phyloP scores from a whole-genome alignment of 2,797 vertebrate genomes.

The Lateolabrax maculatus region DNA sequence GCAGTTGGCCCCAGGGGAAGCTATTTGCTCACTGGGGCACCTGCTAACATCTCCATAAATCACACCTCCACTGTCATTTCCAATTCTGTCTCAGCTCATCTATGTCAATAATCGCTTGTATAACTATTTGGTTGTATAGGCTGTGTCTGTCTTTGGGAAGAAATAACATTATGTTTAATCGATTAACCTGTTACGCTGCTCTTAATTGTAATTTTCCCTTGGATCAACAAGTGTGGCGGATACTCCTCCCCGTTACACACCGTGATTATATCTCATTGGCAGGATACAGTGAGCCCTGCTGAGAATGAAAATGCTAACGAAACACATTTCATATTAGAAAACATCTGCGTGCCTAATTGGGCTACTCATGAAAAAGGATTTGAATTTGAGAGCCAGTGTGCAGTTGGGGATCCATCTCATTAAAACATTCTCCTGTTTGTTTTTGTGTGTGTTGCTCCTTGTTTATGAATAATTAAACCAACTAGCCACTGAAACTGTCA shows the following conservation, averaged over 20 bases:
- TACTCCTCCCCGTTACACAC: neutral
- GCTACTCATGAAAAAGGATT: conserved; percentile 70
- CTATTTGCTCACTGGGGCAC: conserved; percentile 25
- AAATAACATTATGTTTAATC: conserved; percentile 1
- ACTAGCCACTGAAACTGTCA: conserved; percentile 70
- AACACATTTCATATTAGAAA: conserved; percentile 56
- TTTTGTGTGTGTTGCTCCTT: conserved; percentile 49
- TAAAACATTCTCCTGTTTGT: conserved; percentile 66
- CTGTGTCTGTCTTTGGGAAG: conserved; percentile 24
- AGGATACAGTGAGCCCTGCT: conserved; percentile 23
- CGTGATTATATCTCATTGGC: conserved; percentile 37
- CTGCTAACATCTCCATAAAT: conserved; percentile 51
- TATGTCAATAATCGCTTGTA: conserved; percentile 37
- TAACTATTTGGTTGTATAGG: conserved; percentile 12
- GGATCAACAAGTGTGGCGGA: conserved; percentile 50
- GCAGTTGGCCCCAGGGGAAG: conserved; percentile 13
- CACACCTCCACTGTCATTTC: conserved; percentile 31
- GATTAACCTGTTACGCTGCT: conserved; percentile 10
- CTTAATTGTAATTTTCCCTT: conserved; percentile 30
- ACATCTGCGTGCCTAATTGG: conserved; percentile 75
- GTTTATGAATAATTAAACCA: conserved; percentile 80
- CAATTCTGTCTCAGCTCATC: conserved; percentile 35
- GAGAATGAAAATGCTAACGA: conserved; percentile 54
- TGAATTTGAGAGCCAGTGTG: conserved; percentile 48
- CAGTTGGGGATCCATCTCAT: conserved; percentile 62